phyloP scores from a whole-genome alignment of 2,113 vertebrate species.

The Centropus unirufus region DNA sequence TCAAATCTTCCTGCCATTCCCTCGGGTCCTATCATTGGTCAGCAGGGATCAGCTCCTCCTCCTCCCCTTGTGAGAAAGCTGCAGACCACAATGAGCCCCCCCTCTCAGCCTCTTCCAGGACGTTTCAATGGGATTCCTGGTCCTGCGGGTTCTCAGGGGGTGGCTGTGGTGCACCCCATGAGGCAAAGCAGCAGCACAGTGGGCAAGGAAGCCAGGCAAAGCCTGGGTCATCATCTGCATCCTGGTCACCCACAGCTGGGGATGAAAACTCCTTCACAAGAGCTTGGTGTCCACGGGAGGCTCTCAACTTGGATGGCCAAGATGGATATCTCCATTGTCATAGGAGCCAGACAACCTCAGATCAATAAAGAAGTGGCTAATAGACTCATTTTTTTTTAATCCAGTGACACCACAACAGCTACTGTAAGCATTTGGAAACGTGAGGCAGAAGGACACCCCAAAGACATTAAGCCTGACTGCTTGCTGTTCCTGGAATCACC shows the following conservation, averaged over 20 bases:
- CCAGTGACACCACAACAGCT: background rate
- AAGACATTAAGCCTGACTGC: background rate
- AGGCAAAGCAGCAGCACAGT: background rate
- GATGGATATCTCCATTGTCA: background rate
- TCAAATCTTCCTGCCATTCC: too few species aligned
- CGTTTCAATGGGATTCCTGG: background rate
- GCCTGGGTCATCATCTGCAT: background rate
- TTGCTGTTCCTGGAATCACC: background rate
- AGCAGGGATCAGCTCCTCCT: too few species aligned
- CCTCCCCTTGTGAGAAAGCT: too few species aligned
- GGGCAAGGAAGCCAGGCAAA: background rate
- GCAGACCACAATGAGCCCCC: too few species aligned
- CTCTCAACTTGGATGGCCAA: background rate
- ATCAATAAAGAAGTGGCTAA: background rate
- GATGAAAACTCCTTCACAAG: background rate
- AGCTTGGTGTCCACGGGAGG: background rate
- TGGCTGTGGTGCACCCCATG: rapidly evolving
- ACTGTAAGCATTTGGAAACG: rapidly evolving
- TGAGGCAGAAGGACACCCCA: background rate
- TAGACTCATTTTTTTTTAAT: background rate
- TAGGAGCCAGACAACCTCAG: background rate
- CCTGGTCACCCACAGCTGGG: background rate
- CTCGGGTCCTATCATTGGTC: too few species aligned
- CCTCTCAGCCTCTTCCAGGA: too few species aligned
- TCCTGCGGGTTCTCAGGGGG: rapidly evolving